Evolutionary conservation across 2,113 vertebrate species (phyloP).

Genomic region (Riparia riparia): DNA sequence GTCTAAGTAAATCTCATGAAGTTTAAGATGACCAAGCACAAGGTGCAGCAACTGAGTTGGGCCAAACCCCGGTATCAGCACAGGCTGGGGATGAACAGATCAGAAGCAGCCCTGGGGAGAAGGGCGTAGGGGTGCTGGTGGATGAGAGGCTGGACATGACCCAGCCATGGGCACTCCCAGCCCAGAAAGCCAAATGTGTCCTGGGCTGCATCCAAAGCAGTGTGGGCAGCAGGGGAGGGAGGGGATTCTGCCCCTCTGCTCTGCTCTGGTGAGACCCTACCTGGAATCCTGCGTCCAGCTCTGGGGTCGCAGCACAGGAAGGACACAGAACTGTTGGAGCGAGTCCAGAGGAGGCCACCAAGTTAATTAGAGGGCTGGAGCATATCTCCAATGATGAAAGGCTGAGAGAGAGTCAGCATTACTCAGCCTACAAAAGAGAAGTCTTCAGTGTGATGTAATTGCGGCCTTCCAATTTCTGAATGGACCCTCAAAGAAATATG

Average conservation of each 20-base stretch:
- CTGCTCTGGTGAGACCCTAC: not conserved
- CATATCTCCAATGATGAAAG: not conserved
- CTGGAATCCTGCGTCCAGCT: not conserved
- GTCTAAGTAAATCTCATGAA: not conserved
- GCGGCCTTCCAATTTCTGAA: rapidly evolving
- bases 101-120: rapidly evolving
- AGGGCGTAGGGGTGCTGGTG: not conserved
- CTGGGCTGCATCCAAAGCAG: not conserved
- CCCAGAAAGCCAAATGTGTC: not conserved
- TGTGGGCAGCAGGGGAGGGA: not conserved
- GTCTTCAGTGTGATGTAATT: not conserved
- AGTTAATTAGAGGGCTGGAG: rapidly evolving
- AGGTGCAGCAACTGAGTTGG: rapidly evolving
- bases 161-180: not conserved
- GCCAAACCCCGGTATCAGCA: rapidly evolving
- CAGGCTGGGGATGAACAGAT: not conserved
- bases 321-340: rapidly evolving
- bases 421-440: not conserved
- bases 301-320: not conserved
- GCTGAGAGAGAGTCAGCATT: not conserved
- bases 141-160: not conserved
- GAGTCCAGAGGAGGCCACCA: not conserved
- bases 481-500: not conserved
- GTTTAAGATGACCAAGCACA: not conserved
- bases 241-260: not conserved